Base-by-base conservation (phyloP, 2,888 invertebrate genomes). In the Dione vanillae region DNA sequence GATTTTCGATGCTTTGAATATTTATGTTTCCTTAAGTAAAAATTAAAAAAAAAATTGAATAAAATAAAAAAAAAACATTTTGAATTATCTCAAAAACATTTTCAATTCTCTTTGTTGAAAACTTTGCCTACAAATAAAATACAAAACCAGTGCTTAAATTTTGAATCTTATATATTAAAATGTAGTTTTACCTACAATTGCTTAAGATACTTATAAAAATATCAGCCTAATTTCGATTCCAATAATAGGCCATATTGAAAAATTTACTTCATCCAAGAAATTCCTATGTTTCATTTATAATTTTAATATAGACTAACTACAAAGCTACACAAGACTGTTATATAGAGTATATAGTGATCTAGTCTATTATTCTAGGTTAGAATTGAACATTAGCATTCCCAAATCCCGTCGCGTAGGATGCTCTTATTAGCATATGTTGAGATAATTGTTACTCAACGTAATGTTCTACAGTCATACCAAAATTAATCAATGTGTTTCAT, bases 391-490 rank as follows among this genome's bases (percentile, higher is more conserved):
- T 59, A 51, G 58, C 69, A 70, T 67, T 65, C 41, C 59, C 59
- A 58, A 70, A 64, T 65, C 65, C 41, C 49, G 58, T 65, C 58
- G 69, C 58, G 45, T 54, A 64, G 65, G 47, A 70, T 65, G 70
- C 65, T 58, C 40, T 65, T 37, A 69, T 70, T 52, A 59, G 65
- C 70, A 70, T 70, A 70, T 65, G 65, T 70, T 61, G 43, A 59
- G 49, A 65, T 65, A 65, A 65, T 61, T 65, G 70, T 35, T 69
- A 69, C 47, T 58, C 16, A 6, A 49, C 49, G 64, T 49, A 47
- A 65, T 65, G 40, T 12, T 54, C 52, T 37, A 6, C 52, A 69
- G 54, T 69, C 37, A 51, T 40, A 19, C 47, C 40, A 37, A 19
- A 49, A 64, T 37, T 64, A 51, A 64, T 49, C 45, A 43, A 35